A percentile compares a stretch with the other conserved stretches of the same genome.
Conservation (phyloP, 30 jellyfish, hydroid and myxozoan genomes). For the Turritopsis dohrnii region DNA sequence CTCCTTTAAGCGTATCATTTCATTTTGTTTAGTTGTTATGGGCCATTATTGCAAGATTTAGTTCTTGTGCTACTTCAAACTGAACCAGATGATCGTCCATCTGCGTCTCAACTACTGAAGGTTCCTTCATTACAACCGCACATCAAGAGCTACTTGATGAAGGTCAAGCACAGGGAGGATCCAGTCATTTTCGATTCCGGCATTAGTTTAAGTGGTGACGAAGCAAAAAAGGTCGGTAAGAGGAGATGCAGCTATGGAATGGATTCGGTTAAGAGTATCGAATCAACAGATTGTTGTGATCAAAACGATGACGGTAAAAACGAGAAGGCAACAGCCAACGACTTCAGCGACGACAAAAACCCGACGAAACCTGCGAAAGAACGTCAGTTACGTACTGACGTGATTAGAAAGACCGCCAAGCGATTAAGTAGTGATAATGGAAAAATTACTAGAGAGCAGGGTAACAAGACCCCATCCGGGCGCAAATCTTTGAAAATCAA, state of each 20-base stretch:
- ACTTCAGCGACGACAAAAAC: not conserved
- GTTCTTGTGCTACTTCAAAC: constrained; percentile 50
- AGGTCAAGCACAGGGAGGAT: constrained; percentile 21
- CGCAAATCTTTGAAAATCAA: constrained; percentile 15
- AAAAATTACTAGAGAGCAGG: not conserved
- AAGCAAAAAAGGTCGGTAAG: not conserved
- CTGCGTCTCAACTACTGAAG: constrained; percentile 45
- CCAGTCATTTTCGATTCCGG: constrained; percentile 26
- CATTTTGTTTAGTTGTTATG: constrained; percentile 28
- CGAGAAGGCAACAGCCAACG: not conserved
- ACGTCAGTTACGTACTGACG: not conserved
- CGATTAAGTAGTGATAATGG: not conserved
- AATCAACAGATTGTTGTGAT: not conserved
- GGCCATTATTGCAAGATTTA: constrained; percentile 45
- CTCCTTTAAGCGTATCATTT: not conserved
- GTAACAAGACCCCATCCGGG: not conserved
- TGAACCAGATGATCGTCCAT: constrained; percentile 46
- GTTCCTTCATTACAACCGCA: constrained; percentile 50
- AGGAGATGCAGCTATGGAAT: constrained; percentile 1
- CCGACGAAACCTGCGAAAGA: not conserved
- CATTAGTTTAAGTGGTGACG: not conserved
- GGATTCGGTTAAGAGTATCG: not conserved
- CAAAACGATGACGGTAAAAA: not conserved
- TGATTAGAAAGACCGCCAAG: not conserved
- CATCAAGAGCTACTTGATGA: constrained; percentile 19